Evolutionary conservation across 2,113 vertebrate species (phyloP).

Genomic region (Oxygymnocypris stewartii): DNA sequence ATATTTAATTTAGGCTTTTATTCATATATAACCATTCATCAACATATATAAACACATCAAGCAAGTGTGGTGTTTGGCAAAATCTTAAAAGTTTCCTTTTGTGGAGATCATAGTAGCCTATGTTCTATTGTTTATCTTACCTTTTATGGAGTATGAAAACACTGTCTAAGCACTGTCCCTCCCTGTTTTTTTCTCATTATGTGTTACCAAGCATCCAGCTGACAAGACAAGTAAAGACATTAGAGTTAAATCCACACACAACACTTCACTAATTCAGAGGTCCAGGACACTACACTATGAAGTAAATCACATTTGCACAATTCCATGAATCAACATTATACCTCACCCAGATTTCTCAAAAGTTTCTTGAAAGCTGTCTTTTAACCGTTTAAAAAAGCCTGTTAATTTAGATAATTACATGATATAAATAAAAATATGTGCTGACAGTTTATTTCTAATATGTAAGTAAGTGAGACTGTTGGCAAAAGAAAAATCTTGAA

Average conservation of each 20-base stretch:
- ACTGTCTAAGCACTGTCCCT: background rate
- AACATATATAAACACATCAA: no score
- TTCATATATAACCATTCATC: no score
- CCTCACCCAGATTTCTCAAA: no score
- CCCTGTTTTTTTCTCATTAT: background rate
- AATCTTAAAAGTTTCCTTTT: background rate
- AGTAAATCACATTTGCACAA: no score
- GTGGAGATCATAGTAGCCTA: background rate
- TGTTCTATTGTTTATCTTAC: background rate
- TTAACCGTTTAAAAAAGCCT: background rate
- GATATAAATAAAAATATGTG: background rate
- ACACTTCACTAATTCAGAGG: background rate
- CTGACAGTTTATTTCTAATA: background rate
- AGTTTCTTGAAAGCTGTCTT: background rate
- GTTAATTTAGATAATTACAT: background rate
- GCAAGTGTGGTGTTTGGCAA: background rate
- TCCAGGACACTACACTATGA: no score
- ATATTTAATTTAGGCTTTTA: no score
- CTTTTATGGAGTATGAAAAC: background rate
- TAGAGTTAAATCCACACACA: background rate
- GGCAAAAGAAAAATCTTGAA: background rate
- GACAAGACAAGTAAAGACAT: background rate
- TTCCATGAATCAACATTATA: no score
- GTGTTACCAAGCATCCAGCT: background rate
- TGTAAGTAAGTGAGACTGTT: background rate